A percentile compares a stretch with the other conserved stretches of the same genome.
These are phyloP conservation scores for Aldrovandia affinis DNA, from an alignment of 2,797 vertebrate genomes.

Conservation along the genomic window DNA sequence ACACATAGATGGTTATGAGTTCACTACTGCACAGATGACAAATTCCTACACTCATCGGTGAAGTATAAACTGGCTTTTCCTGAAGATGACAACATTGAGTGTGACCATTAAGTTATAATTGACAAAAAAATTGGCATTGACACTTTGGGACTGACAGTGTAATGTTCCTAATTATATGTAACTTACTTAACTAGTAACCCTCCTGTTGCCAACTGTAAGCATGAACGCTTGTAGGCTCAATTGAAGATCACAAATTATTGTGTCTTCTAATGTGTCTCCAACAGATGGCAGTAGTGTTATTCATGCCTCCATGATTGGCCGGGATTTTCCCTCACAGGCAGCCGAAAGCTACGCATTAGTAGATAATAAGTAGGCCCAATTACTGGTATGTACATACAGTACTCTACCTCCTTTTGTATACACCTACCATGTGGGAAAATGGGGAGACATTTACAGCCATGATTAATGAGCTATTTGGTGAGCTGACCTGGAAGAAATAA, in stretches of 20 bases:
- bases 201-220: not conserved
- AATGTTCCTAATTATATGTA: not conserved
- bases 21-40: not conserved
- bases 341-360: not conserved
- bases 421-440: too few relatives aligned
- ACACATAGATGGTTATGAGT: slow-evolving; percentile 8
- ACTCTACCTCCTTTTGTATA: not conserved
- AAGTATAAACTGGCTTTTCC: not conserved
- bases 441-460: too few relatives aligned
- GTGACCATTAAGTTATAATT: not conserved
- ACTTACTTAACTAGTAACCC: not conserved
- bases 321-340: not conserved
- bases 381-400: too few relatives aligned
- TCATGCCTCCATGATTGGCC: not conserved
- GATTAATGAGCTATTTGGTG: too few relatives aligned
- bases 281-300: slow-evolving; percentile 46
- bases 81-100: not conserved
- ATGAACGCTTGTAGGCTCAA: not conserved
- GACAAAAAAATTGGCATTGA: not conserved
- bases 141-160: not conserved
- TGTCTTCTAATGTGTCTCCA: slow-evolving; percentile 10
- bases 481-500: too few relatives aligned
- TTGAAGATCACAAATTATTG: not conserved
- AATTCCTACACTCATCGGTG: not conserved
- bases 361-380: not conserved